phyloP scores from a whole-genome alignment of 1,140 invertebrate species.

The Saccostrea echinata region DNA sequence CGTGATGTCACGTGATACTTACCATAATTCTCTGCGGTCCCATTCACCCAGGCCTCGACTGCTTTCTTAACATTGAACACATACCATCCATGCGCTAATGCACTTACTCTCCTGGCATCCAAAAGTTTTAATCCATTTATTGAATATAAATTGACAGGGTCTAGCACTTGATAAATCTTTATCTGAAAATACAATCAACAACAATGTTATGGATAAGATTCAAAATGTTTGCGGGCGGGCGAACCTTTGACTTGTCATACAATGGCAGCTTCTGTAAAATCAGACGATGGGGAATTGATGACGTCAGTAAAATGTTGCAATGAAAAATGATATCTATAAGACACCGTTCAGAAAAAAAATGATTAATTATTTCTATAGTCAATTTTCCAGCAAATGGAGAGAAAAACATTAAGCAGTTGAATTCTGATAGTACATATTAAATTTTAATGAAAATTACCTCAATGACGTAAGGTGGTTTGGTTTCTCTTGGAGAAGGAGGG shows the following conservation, averaged over 20 bases:
- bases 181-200: conserved; percentile 77
- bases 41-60: conserved; percentile 80
- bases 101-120: conserved; percentile 81
- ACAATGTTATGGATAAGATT: conserved; percentile 25
- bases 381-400: neutral
- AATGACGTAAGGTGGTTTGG: conserved; percentile 69
- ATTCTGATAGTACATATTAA: neutral
- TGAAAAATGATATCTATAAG: neutral
- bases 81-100: conserved; percentile 83
- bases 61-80: conserved; percentile 82
- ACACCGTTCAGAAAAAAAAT: neutral
- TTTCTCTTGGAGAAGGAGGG: conserved; percentile 58
- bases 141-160: conserved; percentile 77
- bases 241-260: neutral
- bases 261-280: neutral
- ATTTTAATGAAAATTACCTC: conserved; percentile 64
- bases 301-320: neutral
- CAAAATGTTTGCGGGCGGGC: neutral
- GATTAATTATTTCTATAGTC: no score
- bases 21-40: conserved; percentile 75
- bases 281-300: neutral
- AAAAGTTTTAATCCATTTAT: conserved; percentile 81
- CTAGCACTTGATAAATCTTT: conserved; percentile 83
- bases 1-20: conserved; percentile 50
- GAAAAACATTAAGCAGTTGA: neutral